Conservation (phyloP, 1,140 invertebrate species). For the Procambarus virginalis region DNA sequence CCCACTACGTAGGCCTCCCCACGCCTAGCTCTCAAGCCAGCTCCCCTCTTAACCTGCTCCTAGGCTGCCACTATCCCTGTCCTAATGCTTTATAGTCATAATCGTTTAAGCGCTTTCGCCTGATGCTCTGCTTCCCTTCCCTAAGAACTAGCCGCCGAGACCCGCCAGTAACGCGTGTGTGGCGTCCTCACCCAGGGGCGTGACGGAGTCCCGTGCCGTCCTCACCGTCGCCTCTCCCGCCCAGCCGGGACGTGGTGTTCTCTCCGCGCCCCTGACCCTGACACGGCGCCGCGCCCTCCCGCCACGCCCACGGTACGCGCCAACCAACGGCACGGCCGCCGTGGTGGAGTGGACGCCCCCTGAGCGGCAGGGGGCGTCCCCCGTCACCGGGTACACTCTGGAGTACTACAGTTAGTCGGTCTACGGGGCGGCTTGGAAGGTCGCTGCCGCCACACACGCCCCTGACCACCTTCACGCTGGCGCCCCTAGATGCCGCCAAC, state of each 20-base stretch:
- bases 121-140: background rate
- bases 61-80: too few species aligned
- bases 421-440: slow-evolving; percentile 53
- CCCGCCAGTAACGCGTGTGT: slow-evolving; percentile 58
- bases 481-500: slow-evolving; percentile 41
- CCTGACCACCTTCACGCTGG: slow-evolving; percentile 41
- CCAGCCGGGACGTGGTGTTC: slow-evolving; percentile 5
- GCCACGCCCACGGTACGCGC: slow-evolving; percentile 52
- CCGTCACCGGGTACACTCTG: slow-evolving; percentile 63
- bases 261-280: slow-evolving; percentile 49
- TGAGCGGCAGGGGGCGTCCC: slow-evolving; percentile 34
- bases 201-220: slow-evolving; percentile 50
- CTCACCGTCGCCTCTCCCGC: slow-evolving; percentile 15
- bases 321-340: slow-evolving; percentile 58
- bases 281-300: slow-evolving; percentile 56
- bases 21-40: too few species aligned
- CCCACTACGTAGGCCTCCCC: too few species aligned
- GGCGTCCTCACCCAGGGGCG: slow-evolving; percentile 54
- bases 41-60: too few species aligned
- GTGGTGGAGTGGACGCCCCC: slow-evolving; percentile 59
- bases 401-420: slow-evolving; percentile 68
- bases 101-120: too few species aligned
- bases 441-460: slow-evolving; percentile 31
- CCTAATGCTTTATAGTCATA: too few species aligned
- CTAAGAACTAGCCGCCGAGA: slow-evolving; percentile 26